Percentiles rank a stretch among this genome's conserved stretches.
phyloP scores from a whole-genome alignment of 92 coral and sea anemone species.

The Epizoanthus scotinus region DNA sequence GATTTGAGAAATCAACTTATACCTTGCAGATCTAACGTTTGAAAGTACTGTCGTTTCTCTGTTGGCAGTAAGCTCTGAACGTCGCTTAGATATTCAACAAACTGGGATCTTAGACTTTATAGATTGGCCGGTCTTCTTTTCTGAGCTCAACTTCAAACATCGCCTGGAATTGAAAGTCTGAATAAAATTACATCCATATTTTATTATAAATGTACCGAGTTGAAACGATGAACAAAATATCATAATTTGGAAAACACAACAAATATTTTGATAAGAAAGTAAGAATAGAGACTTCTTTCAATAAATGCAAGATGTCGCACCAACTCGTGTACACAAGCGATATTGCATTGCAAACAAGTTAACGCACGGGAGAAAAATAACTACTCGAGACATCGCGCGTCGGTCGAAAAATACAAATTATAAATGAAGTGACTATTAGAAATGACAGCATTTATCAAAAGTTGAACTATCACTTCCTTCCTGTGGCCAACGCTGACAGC shows the following conservation, averaged over 20 bases:
- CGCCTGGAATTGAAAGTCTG: too few relatives aligned
- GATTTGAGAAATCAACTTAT: neutral
- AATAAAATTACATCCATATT: too few relatives aligned
- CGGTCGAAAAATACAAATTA: neutral
- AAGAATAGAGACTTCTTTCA: slow-evolving; percentile 3
- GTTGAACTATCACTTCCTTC: neutral
- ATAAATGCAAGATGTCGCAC: neutral
- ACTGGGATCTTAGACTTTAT: too few relatives aligned
- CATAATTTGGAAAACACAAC: neutral
- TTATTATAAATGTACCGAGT: neutral
- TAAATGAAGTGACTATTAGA: neutral
- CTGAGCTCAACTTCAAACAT: too few relatives aligned
- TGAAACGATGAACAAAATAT: neutral
- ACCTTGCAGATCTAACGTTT: too few relatives aligned
- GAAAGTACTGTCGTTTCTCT: too few relatives aligned
- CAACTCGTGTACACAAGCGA: neutral
- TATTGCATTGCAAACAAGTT: too few relatives aligned
- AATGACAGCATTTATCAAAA: neutral
- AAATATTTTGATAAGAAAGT: neutral
- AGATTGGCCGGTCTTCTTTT: too few relatives aligned
- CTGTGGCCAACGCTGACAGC: too few relatives aligned
- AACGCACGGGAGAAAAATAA: too few relatives aligned
- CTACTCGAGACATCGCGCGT: neutral
- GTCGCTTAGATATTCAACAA: too few relatives aligned
- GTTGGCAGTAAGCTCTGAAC: too few relatives aligned